Percentiles rank a stretch among this genome's conserved stretches.
phyloP scores from a whole-genome alignment of 2,888 invertebrate species.

The Clanis bilineata region DNA sequence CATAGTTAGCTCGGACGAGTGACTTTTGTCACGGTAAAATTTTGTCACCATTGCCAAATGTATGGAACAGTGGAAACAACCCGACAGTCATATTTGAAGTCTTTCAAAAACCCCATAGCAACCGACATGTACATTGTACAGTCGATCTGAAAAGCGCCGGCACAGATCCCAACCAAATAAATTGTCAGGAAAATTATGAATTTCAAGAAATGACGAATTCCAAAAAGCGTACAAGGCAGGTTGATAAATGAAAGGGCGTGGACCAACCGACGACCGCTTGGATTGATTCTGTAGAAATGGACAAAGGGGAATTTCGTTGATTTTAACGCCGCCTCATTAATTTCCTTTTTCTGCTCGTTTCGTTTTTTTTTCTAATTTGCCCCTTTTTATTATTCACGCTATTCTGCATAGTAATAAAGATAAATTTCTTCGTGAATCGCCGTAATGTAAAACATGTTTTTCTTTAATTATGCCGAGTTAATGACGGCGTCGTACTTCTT shows the following conservation, averaged over 20 bases:
- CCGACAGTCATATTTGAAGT: neutral
- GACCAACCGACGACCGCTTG: neutral
- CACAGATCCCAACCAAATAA: neutral
- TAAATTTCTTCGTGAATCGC: neutral
- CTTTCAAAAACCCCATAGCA: neutral
- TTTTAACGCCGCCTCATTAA: constrained; percentile 16
- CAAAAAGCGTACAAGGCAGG: constrained; percentile 14
- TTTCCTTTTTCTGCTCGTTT: constrained; percentile 8
- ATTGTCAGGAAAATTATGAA: constrained; percentile 17
- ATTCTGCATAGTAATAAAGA: neutral
- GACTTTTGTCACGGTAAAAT: too few species aligned
- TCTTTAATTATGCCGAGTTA: neutral
- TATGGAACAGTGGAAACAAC: neutral
- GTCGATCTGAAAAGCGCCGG: neutral
- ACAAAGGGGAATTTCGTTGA: constrained; percentile 16
- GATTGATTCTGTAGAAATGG: constrained; percentile 12
- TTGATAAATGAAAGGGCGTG: constrained; percentile 16
- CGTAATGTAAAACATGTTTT: neutral
- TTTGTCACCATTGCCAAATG: neutral
- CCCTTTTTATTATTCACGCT: constrained; percentile 10
- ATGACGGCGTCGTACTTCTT: neutral
- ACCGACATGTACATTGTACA: constrained; percentile 3
- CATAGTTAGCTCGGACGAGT: too few species aligned
- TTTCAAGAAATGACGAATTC: constrained; percentile 22
- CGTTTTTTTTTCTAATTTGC: constrained; percentile 3